Evolutionary conservation across 2,797 vertebrate species (phyloP).

Genomic region (Atherinosoma microstoma): DNA sequence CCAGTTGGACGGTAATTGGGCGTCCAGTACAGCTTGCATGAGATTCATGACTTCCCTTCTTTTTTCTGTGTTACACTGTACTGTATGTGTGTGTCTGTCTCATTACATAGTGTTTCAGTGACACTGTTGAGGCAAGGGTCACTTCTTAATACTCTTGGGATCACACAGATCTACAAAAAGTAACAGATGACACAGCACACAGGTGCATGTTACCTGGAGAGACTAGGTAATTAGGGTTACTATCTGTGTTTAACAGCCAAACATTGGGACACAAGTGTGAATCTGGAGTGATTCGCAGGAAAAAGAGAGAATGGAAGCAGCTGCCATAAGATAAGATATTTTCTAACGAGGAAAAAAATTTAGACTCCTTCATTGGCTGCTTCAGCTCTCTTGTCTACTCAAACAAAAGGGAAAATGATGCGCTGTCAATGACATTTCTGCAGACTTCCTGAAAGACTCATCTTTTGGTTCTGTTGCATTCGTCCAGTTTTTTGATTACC

Average conservation of each 20-base stretch:
- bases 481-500: too few species aligned
- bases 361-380: not conserved
- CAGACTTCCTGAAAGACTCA: too few species aligned
- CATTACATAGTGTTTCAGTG: constrained; percentile 66
- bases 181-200: constrained; percentile 68
- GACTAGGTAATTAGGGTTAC: constrained; percentile 69
- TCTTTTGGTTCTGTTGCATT: too few species aligned
- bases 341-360: not conserved
- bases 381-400: constrained; percentile 2
- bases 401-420: too few species aligned
- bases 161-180: constrained; percentile 52
- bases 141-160: constrained; percentile 58
- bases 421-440: too few species aligned
- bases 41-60: constrained; percentile 53
- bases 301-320: not conserved
- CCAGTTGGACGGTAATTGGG: constrained; percentile 52
- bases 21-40: constrained; percentile 29
- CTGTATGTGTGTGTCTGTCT: constrained; percentile 38
- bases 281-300: constrained; percentile 14
- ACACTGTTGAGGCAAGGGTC: constrained; percentile 53
- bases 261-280: constrained; percentile 25
- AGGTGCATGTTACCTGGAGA: constrained; percentile 56
- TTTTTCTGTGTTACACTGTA: constrained; percentile 19
- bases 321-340: not conserved
- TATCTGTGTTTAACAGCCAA: constrained; percentile 62